These are phyloP conservation scores for Leptopilina drosophilae DNA, from an alignment of 2,888 invertebrate genomes.

Conservation along the genomic window DNA sequence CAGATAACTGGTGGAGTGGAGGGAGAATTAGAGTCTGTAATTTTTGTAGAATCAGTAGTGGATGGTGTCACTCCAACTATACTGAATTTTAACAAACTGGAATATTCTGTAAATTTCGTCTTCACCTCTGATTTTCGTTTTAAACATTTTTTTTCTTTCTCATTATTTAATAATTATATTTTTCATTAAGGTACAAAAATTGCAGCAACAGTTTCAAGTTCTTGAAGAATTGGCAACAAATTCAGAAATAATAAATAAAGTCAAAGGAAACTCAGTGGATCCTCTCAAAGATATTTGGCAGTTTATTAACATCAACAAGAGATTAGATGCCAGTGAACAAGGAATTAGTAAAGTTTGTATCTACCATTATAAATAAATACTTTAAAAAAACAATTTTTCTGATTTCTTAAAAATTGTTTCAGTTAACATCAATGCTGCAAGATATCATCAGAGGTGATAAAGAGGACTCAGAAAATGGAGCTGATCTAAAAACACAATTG, in stretches of 20 bases:
- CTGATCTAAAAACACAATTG: constrained; percentile 73
- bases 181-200: constrained; percentile 64
- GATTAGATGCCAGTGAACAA: constrained; percentile 82
- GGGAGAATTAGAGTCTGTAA: constrained; percentile 58
- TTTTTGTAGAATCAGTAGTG: constrained; percentile 63
- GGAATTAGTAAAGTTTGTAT: constrained; percentile 78
- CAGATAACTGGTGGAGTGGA: constrained; percentile 53
- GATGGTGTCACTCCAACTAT: constrained; percentile 59
- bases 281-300: constrained; percentile 83
- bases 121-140: background rate
- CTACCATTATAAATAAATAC: background rate
- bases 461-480: constrained; percentile 20
- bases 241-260: constrained; percentile 75
- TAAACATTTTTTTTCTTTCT: background rate
- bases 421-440: constrained; percentile 64
- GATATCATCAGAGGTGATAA: constrained; percentile 62
- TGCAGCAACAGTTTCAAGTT: constrained; percentile 74
- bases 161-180: background rate
- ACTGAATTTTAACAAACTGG: constrained; percentile 62
- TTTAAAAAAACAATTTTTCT: background rate
- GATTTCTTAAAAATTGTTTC: constrained; percentile 1
- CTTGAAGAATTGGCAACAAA: constrained; percentile 77
- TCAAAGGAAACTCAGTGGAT: constrained; percentile 65
- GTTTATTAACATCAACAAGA: constrained; percentile 81
- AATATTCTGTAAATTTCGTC: constrained; percentile 57